Base-by-base conservation (phyloP, 2,113 vertebrate species). In the Caranx melampygus region DNA sequence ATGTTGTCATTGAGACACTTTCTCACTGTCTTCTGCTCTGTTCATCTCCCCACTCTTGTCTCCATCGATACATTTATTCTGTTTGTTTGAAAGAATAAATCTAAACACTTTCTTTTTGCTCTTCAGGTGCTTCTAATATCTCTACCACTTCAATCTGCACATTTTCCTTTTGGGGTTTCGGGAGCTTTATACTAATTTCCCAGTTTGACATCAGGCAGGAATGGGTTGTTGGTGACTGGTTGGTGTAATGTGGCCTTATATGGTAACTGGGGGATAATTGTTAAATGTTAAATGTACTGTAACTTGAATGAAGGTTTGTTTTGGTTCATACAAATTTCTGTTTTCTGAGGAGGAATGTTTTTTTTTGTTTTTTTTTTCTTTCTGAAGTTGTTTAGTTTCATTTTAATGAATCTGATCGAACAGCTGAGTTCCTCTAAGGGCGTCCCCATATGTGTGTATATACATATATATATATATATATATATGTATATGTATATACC, bases 31-130 rank as follows among this genome's bases (percentile, higher is more conserved):
- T 68, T 35, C 47, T 57, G 6, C 33, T 59, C 59, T 75, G 52
- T 44, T 77, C 54, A 52, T 62, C 68, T 15, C 7, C 20, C 10
- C 21, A 12, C 49, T 81, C 21, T 40, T 31, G 33, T 51, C 45
- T 34, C 10, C 66, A 63, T 26, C n/a, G 13, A 65, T 77, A 71
- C 14, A 34, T 66, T 51, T 14, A 21, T 49, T 65, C 10, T 60
- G 62, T 5, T 52, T 45, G 79, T 42, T 26, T 11, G 26, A 63
- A 4, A 31, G 21, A 44, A 47, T 63, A 51, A 47, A 45, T 33
- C 21, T 16, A 14, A 78, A 20, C 18, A 11, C n/a, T 75, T 80
- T 77, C 13, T 45, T 68, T 77, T 74, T 52, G 31, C 67, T 71
- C 57, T 68, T 14, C 51, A 58, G 82, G n/a, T 61, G 33, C 18